Evolutionary conservation across 2,888 invertebrate species (phyloP).

Genomic region (Marasmarcha lunaedactyla): DNA sequence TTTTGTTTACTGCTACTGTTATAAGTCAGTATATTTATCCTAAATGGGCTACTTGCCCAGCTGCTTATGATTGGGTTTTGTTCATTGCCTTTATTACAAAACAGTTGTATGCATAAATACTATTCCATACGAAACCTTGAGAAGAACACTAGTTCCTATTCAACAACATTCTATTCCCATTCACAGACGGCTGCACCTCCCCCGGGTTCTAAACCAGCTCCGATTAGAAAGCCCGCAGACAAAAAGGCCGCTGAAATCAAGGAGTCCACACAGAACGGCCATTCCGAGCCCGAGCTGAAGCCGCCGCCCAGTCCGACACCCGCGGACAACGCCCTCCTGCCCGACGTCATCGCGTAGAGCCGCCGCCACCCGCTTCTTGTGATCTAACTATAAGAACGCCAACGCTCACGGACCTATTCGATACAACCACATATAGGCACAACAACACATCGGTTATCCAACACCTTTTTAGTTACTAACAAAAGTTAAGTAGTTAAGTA

Average conservation of each 20-base stretch:
- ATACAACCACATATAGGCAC: not conserved
- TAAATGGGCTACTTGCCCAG: no score
- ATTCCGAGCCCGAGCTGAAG: slow-evolving; percentile 18
- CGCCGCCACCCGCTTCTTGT: not conserved
- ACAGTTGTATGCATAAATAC: no score
- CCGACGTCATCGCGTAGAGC: slow-evolving; percentile 59
- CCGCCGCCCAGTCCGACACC: slow-evolving; percentile 53
- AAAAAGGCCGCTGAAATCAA: slow-evolving; percentile 13
- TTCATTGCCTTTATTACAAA: no score
- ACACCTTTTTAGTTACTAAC: no score
- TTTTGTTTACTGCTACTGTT: no score
- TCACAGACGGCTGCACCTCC: slow-evolving; percentile 19
- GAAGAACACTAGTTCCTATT: no score
- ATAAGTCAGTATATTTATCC: no score
- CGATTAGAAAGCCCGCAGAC: slow-evolving; percentile 1
- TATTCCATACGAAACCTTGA: no score
- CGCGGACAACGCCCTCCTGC: slow-evolving; percentile 47
- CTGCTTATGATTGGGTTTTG: no score
- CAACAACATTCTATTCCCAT: no score
- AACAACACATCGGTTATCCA: slow-evolving; percentile 27
- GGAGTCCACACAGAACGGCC: slow-evolving; percentile 10
- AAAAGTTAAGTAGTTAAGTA: no score
- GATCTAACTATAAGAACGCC: not conserved
- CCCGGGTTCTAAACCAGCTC: slow-evolving; percentile 28
- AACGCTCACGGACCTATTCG: not conserved